A percentile compares a stretch with the other conserved stretches of the same genome.
Evolutionary conservation across 2,113 vertebrate genomes (phyloP).

Genomic region (Siphamia tubifer): DNA sequence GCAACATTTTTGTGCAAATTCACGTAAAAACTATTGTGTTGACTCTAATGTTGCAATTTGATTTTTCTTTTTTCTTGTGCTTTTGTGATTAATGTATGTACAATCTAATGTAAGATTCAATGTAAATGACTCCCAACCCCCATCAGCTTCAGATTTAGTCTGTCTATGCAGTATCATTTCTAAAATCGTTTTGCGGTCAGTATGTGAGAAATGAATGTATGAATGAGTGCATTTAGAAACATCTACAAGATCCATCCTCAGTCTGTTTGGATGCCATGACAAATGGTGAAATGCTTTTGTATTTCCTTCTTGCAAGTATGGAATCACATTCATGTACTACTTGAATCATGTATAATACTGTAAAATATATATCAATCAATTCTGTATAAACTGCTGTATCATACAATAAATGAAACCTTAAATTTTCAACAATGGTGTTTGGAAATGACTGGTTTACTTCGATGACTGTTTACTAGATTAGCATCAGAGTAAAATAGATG

Average conservation of each 20-base stretch:
- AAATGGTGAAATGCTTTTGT: slow-evolving; percentile 28
- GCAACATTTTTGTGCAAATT: neutral
- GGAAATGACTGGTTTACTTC: neutral
- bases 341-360: slow-evolving; percentile 66
- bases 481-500: too few relatives aligned
- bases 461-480: too few relatives aligned
- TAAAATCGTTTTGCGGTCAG: neutral
- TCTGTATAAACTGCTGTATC: slow-evolving; percentile 53
- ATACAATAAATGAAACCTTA: slow-evolving; percentile 49
- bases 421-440: slow-evolving; percentile 26
- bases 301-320: slow-evolving; percentile 34
- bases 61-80: slow-evolving; percentile 20
- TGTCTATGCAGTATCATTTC: slow-evolving; percentile 20
- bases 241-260: neutral
- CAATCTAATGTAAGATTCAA: slow-evolving; percentile 16
- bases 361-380: slow-evolving; percentile 50
- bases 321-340: slow-evolving; percentile 47
- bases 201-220: slow-evolving; percentile 12
- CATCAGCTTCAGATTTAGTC: slow-evolving; percentile 15
- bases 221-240: slow-evolving; percentile 32
- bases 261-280: slow-evolving; percentile 4
- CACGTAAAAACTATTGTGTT: neutral
- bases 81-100: slow-evolving; percentile 36
- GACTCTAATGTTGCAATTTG: neutral
- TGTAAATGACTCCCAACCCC: slow-evolving; percentile 12